Conservation (phyloP, 2,113 vertebrate genomes). For the Caracal caracal region DNA sequence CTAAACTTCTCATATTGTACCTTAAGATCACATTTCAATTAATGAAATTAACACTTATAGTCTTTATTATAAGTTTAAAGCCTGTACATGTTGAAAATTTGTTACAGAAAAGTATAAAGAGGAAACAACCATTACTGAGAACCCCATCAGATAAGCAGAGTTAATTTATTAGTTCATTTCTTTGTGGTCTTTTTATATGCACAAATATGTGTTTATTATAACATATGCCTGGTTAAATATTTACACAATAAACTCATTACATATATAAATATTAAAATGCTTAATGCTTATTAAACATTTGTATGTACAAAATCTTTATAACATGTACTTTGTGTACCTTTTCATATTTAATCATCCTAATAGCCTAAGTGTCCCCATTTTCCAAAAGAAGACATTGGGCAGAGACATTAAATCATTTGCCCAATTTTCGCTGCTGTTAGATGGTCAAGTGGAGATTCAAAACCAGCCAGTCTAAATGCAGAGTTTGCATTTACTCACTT, state of each 20-base stretch:
- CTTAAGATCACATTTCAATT: neutral
- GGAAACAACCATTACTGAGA: neutral
- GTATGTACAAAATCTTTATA: neutral
- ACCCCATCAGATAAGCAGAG: neutral
- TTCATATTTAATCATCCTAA: constrained; percentile 4
- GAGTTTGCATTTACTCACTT: neutral
- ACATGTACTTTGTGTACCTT: neutral
- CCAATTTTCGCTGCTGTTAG: neutral
- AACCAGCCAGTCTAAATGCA: neutral
- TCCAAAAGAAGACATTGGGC: neutral
- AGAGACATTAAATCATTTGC: neutral
- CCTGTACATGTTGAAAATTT: neutral
- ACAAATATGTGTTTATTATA: neutral
- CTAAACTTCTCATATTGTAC: neutral
- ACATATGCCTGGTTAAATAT: neutral
- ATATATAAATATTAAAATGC: neutral
- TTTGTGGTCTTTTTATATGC: neutral
- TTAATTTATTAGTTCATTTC: neutral
- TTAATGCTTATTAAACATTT: neutral
- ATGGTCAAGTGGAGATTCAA: neutral
- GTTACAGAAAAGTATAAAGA: neutral
- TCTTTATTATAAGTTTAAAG: neutral
- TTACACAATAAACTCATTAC: neutral
- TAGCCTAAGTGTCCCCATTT: neutral
- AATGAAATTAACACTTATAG: neutral